These are phyloP conservation scores for Umimayanthus kanabou DNA, from an alignment of 92 coral and sea anemone species.

Conservation along the genomic window DNA sequence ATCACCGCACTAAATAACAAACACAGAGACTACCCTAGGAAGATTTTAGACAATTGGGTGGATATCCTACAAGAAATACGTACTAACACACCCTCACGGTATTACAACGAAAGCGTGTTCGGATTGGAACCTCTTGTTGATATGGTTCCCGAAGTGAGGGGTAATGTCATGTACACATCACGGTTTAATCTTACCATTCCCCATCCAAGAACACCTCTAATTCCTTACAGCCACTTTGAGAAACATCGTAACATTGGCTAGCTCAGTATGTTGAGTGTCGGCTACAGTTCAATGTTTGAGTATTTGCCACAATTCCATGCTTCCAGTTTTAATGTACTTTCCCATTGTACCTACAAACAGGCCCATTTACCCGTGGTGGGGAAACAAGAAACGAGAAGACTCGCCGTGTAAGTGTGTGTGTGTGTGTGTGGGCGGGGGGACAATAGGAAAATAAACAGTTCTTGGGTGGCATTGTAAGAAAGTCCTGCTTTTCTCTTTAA, in stretches of 20 bases:
- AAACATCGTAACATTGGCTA: not conserved
- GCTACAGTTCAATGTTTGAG: not conserved
- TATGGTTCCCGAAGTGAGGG: slow-evolving; percentile 62
- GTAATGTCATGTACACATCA: slow-evolving; percentile 58
- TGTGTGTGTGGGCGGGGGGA: too few relatives aligned
- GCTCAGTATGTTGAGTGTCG: not conserved
- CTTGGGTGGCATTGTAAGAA: too few relatives aligned
- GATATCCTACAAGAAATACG: slow-evolving; percentile 63
- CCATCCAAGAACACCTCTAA: slow-evolving; percentile 61
- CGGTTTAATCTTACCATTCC: slow-evolving; percentile 81
- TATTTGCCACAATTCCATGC: too few relatives aligned
- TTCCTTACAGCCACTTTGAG: slow-evolving; percentile 71
- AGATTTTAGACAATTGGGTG: slow-evolving; percentile 71
- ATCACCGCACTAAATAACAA: slow-evolving; percentile 67
- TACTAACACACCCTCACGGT: slow-evolving; percentile 50
- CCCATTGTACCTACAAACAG: too few relatives aligned
- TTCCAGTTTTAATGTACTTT: too few relatives aligned
- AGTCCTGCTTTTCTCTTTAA: too few relatives aligned
- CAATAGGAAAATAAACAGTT: too few relatives aligned
- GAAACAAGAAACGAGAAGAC: too few relatives aligned
- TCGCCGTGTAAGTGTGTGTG: too few relatives aligned
- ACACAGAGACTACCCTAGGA: slow-evolving; percentile 80
- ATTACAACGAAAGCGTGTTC: slow-evolving; percentile 58
- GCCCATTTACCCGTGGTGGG: too few relatives aligned
- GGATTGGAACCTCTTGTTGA: slow-evolving; percentile 63